Evolutionary conservation across 2,797 vertebrate species (phyloP), one percentile per base, ranked within the genome.

Genomic region (Diplodus sargus): DNA sequence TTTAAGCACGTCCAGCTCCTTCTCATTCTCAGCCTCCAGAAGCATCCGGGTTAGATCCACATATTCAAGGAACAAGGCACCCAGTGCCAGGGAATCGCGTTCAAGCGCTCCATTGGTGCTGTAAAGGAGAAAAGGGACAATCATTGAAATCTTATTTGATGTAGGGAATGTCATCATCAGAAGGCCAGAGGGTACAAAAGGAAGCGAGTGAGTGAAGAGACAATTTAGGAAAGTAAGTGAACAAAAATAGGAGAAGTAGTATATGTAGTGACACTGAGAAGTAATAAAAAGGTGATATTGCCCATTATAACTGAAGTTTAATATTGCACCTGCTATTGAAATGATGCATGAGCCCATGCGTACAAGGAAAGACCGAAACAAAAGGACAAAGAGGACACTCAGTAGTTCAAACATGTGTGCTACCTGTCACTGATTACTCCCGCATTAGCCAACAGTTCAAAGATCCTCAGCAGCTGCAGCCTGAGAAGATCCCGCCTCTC

Each of bases 361-460:
- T 10, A 47, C 5, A 25, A 57, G 2, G 3, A 52, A 43, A 74
- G 0, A 54, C 9, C 51, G 42, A 22, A 70, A 48, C 20, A 47
- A 65, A 78, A 64, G 39, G 22, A 72, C 6, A 18, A n/a, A 4
- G 5, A 65, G 15, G 20, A 13, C 43, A 42, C 23, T 53, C 34
- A 22, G 47, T 4, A 16, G 23, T 64, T 57, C 11, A 42, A 42
- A 65, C 56, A n/a, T 39, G 48, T 39, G 54, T 17, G 17, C 30
- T 93, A 99, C 98, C 98, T 99, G 96, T 99, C 98, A 94, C 98
- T 99, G 94, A 99, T 99, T 34, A 99, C 98, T 65, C 96, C 97
- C n/a, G 98, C 98, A 74, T 98, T 98, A 58, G 98, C 98, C 90
- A 99, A 89, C 71, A 99, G 96, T 78, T 99, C 98, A 93, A 99